Evolutionary conservation across 2,888 invertebrate genomes (phyloP).

Genomic region (Microctonus brassicae): DNA sequence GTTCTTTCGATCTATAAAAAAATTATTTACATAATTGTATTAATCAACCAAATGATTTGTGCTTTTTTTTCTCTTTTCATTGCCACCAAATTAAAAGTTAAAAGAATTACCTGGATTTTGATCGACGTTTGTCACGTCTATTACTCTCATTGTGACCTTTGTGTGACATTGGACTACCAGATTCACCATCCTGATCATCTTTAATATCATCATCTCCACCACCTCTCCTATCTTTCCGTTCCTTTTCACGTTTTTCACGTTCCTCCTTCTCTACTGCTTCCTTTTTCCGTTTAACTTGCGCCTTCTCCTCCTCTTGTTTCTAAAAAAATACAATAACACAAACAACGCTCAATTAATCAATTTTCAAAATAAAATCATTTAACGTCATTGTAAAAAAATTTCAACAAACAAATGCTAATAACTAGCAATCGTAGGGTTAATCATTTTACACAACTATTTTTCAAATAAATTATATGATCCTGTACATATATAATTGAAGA

Average conservation of each 20-base stretch:
- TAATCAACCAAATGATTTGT: not conserved
- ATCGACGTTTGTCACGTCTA: constrained; percentile 68
- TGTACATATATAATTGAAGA: constrained; percentile 37
- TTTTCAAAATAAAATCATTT: constrained; percentile 23
- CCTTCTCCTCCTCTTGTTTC: constrained; percentile 83
- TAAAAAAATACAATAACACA: constrained; percentile 71
- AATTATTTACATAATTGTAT: not conserved
- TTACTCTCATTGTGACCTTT: constrained; percentile 62
- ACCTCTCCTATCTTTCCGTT: constrained; percentile 67
- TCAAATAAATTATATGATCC: constrained; percentile 23
- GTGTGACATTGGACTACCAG: constrained; percentile 62
- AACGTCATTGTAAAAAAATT: constrained; percentile 26
- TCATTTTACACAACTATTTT: constrained; percentile 18
- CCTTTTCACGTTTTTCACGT: constrained; percentile 71
- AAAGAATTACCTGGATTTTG: constrained; percentile 71
- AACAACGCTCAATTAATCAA: constrained; percentile 29
- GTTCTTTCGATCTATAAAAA: constrained; percentile 61
- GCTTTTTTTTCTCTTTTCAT: not conserved
- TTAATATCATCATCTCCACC: constrained; percentile 67
- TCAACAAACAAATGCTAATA: constrained; percentile 50
- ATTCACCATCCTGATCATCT: constrained; percentile 65
- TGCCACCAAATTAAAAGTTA: not conserved
- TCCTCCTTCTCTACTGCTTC: constrained; percentile 78
- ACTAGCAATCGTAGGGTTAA: constrained; percentile 57
- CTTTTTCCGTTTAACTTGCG: constrained; percentile 76